Conservation (phyloP, 2,113 vertebrate genomes). For the Chrysemys picta region DNA sequence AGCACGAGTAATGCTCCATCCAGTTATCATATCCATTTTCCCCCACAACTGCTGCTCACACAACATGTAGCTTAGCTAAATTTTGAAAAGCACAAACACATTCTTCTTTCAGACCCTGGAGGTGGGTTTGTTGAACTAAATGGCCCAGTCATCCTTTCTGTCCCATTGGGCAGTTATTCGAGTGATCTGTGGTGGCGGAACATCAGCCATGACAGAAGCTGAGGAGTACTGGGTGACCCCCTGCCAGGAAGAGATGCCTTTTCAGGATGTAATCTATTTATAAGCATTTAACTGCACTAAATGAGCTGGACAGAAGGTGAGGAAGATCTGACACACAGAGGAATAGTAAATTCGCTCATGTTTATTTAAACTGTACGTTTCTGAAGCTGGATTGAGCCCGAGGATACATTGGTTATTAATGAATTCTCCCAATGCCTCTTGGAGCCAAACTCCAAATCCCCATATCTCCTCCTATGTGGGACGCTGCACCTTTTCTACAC, state of each 20-base stretch:
- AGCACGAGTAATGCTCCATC: neutral
- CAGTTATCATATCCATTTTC: neutral
- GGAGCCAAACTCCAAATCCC: neutral
- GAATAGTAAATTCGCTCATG: conserved; percentile 65
- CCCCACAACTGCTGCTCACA: neutral
- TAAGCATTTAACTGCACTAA: conserved; percentile 68
- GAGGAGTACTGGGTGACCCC: conserved; percentile 51
- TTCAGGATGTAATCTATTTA: conserved; percentile 66
- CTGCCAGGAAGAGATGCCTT: conserved; percentile 50
- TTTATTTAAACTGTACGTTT: conserved; percentile 62
- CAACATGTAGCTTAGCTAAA: neutral
- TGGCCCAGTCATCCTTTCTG: conserved; percentile 16
- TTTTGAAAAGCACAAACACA: neutral
- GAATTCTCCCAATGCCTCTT: neutral
- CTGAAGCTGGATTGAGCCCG: conserved; percentile 41
- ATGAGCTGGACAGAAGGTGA: conserved; percentile 69
- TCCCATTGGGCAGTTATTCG: conserved; percentile 10
- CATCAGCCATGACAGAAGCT: conserved; percentile 14
- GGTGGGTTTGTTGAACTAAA: neutral
- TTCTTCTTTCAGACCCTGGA: conserved; percentile 1
- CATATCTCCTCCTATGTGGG: neutral
- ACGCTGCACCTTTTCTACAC: neutral
- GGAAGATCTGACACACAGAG: conserved; percentile 63
- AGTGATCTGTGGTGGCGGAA: conserved; percentile 14
- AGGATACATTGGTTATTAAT: neutral